A percentile compares a stretch with the other conserved stretches of the same genome.
phyloP scores from a whole-genome alignment of 92 coral and sea anemone genomes.

The Porites cylindrica region DNA sequence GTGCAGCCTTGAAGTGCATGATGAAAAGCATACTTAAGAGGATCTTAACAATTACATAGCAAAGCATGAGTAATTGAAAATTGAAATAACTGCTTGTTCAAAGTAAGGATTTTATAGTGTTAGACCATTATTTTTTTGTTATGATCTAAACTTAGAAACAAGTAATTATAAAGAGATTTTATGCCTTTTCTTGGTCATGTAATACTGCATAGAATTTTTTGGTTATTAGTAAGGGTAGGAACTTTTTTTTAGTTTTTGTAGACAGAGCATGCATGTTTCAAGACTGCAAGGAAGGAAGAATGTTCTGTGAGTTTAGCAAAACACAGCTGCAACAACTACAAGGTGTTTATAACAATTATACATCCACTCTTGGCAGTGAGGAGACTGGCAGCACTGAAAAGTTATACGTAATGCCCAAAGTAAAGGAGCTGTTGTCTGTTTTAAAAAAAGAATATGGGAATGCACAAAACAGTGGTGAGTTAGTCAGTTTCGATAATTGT shows the following conservation, averaged over 20 bases:
- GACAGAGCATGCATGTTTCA: constrained; percentile 62
- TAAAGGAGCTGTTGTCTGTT: constrained; percentile 72
- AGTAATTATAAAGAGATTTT: no score
- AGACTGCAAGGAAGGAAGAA: constrained; percentile 31
- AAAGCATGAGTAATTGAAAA: no score
- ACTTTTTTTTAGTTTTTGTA: not conserved
- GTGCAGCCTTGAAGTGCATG: no score
- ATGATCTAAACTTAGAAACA: no score
- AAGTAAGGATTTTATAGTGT: no score
- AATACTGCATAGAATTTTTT: no score
- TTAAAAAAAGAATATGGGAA: constrained; percentile 45
- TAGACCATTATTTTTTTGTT: no score
- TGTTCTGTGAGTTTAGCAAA: constrained; percentile 60
- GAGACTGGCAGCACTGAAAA: constrained; percentile 38
- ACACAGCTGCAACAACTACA: constrained; percentile 83
- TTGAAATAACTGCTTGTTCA: no score
- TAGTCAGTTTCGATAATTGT: not conserved
- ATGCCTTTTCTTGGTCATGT: no score
- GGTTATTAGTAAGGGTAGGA: no score
- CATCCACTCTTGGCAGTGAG: constrained; percentile 23
- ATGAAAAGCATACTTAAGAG: no score
- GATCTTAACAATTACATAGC: no score
- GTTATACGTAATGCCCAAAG: constrained; percentile 79
- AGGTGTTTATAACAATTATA: constrained; percentile 67
- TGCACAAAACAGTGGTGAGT: constrained; percentile 28